Percentiles rank a stretch among this genome's conserved stretches.
Evolutionary conservation across 1,140 invertebrate species (phyloP).

Genomic region (Maniola jurtina): DNA sequence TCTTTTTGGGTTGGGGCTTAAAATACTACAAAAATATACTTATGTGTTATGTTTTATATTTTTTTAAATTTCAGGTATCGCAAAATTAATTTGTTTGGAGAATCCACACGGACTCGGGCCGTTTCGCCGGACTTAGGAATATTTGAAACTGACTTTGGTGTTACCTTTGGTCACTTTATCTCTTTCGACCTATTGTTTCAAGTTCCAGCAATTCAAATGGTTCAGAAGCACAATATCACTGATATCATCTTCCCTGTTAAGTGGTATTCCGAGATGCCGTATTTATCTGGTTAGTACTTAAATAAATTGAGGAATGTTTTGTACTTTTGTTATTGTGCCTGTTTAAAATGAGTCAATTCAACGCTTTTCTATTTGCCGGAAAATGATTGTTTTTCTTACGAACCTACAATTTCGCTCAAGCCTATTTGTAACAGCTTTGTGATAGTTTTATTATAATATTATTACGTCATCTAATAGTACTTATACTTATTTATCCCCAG

Average conservation of each 20-base stretch:
- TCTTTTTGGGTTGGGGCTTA: no score
- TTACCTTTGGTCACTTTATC: conserved; percentile 84
- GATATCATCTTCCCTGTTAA: conserved; percentile 86
- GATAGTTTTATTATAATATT: no score
- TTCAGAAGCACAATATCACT: conserved; percentile 78
- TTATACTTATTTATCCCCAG: conserved; percentile 55
- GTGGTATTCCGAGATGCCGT: conserved; percentile 88
- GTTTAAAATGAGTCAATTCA: neutral
- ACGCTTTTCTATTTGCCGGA: neutral
- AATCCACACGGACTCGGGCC: conserved; percentile 72
- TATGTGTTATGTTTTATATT: no score
- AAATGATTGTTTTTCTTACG: neutral
- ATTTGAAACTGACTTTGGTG: conserved; percentile 90
- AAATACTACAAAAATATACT: no score
- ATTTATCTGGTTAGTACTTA: conserved; percentile 80
- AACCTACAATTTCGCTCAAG: no score
- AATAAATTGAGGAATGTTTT: no score
- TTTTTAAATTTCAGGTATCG: conserved; percentile 85
- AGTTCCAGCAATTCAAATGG: conserved; percentile 61
- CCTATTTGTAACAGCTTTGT: no score
- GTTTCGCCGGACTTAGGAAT: conserved; percentile 60
- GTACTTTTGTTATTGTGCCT: neutral
- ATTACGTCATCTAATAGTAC: neutral
- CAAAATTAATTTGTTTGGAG: conserved; percentile 86
- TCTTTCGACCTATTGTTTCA: conserved; percentile 73